Percentiles rank a stretch among this genome's conserved stretches.
Conservation (phyloP, 2,888 invertebrate species). For the Agonopterix arenella region DNA sequence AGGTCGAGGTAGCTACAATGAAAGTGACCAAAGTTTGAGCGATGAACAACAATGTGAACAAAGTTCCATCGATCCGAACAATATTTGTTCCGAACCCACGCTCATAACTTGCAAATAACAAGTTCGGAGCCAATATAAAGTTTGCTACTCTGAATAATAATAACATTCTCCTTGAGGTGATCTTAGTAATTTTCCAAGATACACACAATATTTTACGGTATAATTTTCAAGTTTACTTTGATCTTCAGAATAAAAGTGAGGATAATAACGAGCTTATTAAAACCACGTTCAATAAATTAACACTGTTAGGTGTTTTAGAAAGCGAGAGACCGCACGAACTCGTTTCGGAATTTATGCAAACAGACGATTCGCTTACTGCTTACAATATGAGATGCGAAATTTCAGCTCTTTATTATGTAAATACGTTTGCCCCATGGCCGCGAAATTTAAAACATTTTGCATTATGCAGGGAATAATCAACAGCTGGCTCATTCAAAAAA, state of each 20-base stretch:
- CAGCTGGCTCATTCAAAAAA: slow-evolving; percentile 26
- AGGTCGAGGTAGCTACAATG: slow-evolving; percentile 40
- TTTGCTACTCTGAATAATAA: slow-evolving; percentile 28
- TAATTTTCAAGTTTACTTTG: background rate
- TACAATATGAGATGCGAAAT: slow-evolving; percentile 28
- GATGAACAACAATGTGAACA: slow-evolving; percentile 48
- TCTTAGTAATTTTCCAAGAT: slow-evolving; percentile 6
- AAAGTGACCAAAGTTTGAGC: slow-evolving; percentile 53
- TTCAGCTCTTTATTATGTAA: slow-evolving; percentile 43
- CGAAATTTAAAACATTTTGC: slow-evolving; percentile 37
- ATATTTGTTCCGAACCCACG: slow-evolving; percentile 37
- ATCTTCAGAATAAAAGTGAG: background rate
- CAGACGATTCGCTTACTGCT: slow-evolving; percentile 23
- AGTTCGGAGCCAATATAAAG: slow-evolving; percentile 46
- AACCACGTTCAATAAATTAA: slow-evolving; percentile 9
- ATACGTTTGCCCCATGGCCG: slow-evolving; percentile 31
- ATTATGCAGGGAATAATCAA: slow-evolving; percentile 41
- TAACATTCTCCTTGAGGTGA: slow-evolving; percentile 6
- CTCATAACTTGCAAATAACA: slow-evolving; percentile 32
- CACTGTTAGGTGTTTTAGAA: slow-evolving; percentile 22
- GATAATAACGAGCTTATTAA: slow-evolving; percentile 1
- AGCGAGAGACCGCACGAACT: slow-evolving; percentile 19
- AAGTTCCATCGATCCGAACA: slow-evolving; percentile 48
- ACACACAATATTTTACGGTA: slow-evolving; percentile 1
- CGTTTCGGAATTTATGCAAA: slow-evolving; percentile 30